Evolutionary conservation across 2,888 invertebrate genomes (phyloP).

Genomic region (Ceraclea dissimilis): DNA sequence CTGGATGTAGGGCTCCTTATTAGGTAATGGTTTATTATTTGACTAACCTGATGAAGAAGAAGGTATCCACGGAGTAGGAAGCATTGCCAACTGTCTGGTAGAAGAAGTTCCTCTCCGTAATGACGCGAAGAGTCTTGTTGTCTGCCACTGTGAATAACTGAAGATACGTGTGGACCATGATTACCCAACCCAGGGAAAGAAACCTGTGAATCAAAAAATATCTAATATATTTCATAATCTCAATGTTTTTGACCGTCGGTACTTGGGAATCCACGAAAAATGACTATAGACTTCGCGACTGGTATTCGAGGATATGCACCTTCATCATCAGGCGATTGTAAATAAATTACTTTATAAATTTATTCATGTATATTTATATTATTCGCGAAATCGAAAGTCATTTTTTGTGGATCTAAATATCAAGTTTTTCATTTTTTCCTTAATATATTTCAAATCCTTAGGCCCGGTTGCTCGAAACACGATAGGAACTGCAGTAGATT

Average conservation of each 20-base stretch:
- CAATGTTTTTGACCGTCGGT: too few species aligned
- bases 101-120: conserved; percentile 67
- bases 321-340: too few species aligned
- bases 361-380: neutral
- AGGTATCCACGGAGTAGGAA: conserved; percentile 78
- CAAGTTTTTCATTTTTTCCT: neutral
- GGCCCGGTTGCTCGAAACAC: too few species aligned
- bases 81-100: conserved; percentile 81
- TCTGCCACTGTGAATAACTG: conserved; percentile 72
- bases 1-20: too few species aligned
- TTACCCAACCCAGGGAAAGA: conserved; percentile 73
- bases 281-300: too few species aligned
- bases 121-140: conserved; percentile 62
- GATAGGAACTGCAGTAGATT: too few species aligned
- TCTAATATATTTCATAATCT: neutral
- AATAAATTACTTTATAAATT: neutral
- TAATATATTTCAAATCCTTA: too few species aligned
- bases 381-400: too few species aligned
- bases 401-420: too few species aligned
- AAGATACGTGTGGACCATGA: conserved; percentile 77
- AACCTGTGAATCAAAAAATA: conserved; percentile 42
- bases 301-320: too few species aligned
- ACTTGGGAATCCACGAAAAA: too few species aligned
- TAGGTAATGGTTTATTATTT: too few species aligned
- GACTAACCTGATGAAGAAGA: conserved; percentile 86